Percentiles rank a stretch among this genome's conserved stretches.
phyloP scores from a whole-genome alignment of 2,888 invertebrate genomes.

The Pimpla rufipes region DNA sequence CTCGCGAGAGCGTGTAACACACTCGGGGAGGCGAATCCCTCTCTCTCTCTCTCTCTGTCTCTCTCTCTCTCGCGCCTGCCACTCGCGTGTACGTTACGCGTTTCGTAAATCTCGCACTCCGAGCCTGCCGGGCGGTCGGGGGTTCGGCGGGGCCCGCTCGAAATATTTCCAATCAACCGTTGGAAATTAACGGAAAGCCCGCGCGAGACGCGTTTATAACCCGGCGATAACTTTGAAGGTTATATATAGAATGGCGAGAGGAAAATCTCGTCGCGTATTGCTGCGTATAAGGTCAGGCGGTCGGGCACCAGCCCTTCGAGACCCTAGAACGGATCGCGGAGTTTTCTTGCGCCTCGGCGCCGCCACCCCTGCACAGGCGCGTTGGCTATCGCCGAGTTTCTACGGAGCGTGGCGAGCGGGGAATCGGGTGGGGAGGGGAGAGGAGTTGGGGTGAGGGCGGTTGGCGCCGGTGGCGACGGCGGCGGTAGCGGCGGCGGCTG shows the following conservation, averaged over 20 bases:
- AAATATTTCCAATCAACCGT: no score
- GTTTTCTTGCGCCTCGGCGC: constrained; percentile 80
- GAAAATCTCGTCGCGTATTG: constrained; percentile 57
- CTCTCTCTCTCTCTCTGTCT: not conserved
- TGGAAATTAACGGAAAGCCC: no score
- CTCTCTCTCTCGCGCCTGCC: no score
- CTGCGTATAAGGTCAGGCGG: constrained; percentile 68
- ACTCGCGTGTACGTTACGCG: no score
- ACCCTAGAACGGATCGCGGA: constrained; percentile 75
- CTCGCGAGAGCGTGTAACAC: constrained; percentile 6
- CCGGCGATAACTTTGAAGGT: not conserved
- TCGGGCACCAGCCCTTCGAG: constrained; percentile 78
- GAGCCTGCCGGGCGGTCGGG: not conserved
- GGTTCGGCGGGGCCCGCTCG: no score
- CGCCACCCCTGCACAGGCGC: constrained; percentile 82
- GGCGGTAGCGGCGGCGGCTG: constrained; percentile 47
- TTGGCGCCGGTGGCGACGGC: constrained; percentile 60
- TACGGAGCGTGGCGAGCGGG: constrained; percentile 71
- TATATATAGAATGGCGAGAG: constrained; percentile 3
- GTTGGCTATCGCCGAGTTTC: constrained; percentile 76
- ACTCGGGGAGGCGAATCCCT: constrained; percentile 20
- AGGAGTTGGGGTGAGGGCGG: constrained; percentile 57
- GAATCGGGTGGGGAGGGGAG: not conserved
- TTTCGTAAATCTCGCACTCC: not conserved
- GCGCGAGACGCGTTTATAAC: no score